phyloP scores from a whole-genome alignment of 2,113 vertebrate species.

The Scytalopus superciliaris region DNA sequence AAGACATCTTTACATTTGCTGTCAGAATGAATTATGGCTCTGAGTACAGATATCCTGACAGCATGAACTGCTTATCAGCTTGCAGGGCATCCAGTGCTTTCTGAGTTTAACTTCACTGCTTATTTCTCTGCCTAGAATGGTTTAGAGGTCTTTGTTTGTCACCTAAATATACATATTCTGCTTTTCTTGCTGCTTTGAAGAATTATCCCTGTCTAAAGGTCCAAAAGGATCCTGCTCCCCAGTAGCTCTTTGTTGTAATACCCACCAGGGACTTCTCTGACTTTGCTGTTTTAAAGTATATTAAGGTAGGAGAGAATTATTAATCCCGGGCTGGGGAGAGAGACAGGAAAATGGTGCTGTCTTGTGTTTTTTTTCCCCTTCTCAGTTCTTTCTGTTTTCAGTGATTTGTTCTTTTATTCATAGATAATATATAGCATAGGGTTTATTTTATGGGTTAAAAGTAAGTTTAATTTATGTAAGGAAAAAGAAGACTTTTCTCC shows the following conservation, averaged over 20 bases:
- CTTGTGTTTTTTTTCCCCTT: background rate
- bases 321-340: background rate
- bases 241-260: background rate
- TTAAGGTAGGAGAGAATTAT: background rate
- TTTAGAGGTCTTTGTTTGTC: background rate
- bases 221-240: background rate
- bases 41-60: background rate
- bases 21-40: slow-evolving; percentile 32
- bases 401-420: background rate
- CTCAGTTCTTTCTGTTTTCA: background rate
- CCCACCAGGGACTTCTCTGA: background rate
- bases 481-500: background rate
- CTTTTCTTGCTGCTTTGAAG: background rate
- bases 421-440: background rate
- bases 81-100: background rate
- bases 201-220: background rate
- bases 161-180: background rate
- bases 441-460: background rate
- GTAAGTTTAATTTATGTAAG: background rate
- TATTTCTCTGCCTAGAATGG: background rate
- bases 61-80: background rate
- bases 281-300: background rate
- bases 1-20: slow-evolving; percentile 48
- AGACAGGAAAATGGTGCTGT: background rate
- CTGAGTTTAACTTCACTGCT: background rate